Percentiles rank a stretch among this genome's conserved stretches.
phyloP scores from a whole-genome alignment of 1,140 invertebrate species.

The Scaptomyza montana region DNA sequence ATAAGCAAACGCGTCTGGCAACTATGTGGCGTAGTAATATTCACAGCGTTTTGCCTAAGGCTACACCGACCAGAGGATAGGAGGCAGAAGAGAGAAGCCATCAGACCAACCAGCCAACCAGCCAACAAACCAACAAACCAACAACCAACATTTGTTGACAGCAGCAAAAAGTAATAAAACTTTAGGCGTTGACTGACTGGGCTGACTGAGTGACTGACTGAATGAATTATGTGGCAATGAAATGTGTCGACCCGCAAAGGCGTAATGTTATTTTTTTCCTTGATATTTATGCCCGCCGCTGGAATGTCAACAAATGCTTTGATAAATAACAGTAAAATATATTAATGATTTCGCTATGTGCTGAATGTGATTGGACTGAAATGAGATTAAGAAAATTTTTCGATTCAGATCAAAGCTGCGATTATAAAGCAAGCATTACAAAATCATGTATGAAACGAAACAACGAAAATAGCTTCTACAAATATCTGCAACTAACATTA shows the following conservation, averaged over 20 bases:
- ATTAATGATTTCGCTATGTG: constrained; percentile 60
- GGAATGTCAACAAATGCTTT: constrained; percentile 58
- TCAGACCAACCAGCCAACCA: constrained; percentile 35
- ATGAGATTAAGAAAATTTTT: constrained; percentile 16
- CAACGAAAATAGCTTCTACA: too few species aligned
- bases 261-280: constrained; percentile 59
- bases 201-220: constrained; percentile 56
- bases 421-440: too few species aligned
- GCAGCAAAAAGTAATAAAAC: constrained; percentile 79
- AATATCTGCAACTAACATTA: too few species aligned
- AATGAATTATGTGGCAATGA: constrained; percentile 59
- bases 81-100: constrained; percentile 9
- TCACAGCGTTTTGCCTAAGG: constrained; percentile 72
- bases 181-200: constrained; percentile 69
- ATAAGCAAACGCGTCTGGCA: constrained; percentile 66
- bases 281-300: constrained; percentile 46
- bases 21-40: constrained; percentile 77
- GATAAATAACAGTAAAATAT: constrained; percentile 52
- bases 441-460: too few species aligned
- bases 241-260: constrained; percentile 67
- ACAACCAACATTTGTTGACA: constrained; percentile 65
- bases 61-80: constrained; percentile 20
- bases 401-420: neutral
- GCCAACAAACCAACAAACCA: constrained; percentile 56
- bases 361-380: constrained; percentile 16